Evolutionary conservation across 2,888 invertebrate genomes (phyloP).

Genomic region (Stenodera caucasica): DNA sequence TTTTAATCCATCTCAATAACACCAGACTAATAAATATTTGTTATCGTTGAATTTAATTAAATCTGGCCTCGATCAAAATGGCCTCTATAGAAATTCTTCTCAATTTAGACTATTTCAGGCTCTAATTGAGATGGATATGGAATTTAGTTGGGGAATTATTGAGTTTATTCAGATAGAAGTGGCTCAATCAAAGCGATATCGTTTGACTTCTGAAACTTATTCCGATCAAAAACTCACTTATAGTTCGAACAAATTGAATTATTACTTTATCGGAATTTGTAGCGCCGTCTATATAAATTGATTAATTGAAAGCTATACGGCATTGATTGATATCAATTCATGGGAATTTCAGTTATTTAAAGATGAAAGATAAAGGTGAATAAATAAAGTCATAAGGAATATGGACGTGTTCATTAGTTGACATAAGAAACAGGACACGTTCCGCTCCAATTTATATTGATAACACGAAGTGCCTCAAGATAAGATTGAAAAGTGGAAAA

Average conservation of each 20-base stretch:
- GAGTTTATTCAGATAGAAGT: not conserved
- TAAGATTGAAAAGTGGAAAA: not conserved
- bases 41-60: too few relatives aligned
- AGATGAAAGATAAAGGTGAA: not conserved
- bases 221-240: too few relatives aligned
- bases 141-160: not conserved
- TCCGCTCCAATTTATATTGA: not conserved
- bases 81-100: not conserved
- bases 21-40: not conserved
- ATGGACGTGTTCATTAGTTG: not conserved
- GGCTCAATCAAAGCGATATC: not conserved
- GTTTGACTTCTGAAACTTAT: not conserved
- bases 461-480: not conserved
- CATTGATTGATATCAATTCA: not conserved
- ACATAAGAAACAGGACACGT: not conserved
- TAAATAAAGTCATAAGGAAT: not conserved
- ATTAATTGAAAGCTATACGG: not conserved
- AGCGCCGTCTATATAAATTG: not conserved
- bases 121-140: not conserved
- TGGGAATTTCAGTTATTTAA: not conserved
- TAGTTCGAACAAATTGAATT: not conserved
- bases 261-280: not conserved
- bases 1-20: not conserved
- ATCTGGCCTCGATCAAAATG: too few relatives aligned
- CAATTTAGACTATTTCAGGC: not conserved